These are phyloP conservation scores for Bursaphelenchus mucronatus DNA, from an alignment of 1,140 invertebrate species.

Conservation along the genomic window DNA sequence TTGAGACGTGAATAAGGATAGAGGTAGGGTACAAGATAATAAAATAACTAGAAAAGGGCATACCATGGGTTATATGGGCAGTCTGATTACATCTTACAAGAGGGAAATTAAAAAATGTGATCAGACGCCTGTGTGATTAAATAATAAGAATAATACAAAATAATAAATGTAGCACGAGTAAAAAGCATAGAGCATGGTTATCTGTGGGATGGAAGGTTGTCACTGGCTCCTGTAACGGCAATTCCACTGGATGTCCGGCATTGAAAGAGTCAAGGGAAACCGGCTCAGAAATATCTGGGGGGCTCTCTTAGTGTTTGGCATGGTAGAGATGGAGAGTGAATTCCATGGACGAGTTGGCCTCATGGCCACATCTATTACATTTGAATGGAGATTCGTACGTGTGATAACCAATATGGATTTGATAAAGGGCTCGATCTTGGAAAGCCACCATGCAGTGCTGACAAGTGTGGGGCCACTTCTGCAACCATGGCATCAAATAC, in stretches of 20 bases:
- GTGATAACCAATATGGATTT: conserved; percentile 93
- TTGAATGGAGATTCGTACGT: conserved; percentile 81
- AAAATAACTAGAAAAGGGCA: conserved; percentile 4
- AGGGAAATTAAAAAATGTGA: not conserved
- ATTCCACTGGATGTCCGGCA: conserved; percentile 4
- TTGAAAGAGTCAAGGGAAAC: not conserved
- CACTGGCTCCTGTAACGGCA: not conserved
- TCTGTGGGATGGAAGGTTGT: not conserved
- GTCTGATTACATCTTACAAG: not conserved
- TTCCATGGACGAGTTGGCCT: conserved; percentile 74
- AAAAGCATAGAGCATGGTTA: conserved; percentile 10
- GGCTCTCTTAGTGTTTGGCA: conserved; percentile 68
- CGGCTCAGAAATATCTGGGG: conserved; percentile 5
- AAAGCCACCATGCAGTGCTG: conserved; percentile 51
- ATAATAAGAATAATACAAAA: not conserved
- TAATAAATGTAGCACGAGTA: not conserved
- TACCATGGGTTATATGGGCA: not conserved
- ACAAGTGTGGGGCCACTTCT: conserved; percentile 32
- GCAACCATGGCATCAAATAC: not conserved
- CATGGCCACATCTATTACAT: conserved; percentile 86
- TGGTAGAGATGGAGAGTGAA: conserved; percentile 87
- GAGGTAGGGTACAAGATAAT: not conserved
- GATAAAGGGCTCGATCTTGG: conserved; percentile 81
- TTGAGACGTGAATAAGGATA: not conserved
- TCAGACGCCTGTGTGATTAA: not conserved